Base-by-base conservation (phyloP, 2,113 vertebrate genomes). In the Thunnus maccoyii region DNA sequence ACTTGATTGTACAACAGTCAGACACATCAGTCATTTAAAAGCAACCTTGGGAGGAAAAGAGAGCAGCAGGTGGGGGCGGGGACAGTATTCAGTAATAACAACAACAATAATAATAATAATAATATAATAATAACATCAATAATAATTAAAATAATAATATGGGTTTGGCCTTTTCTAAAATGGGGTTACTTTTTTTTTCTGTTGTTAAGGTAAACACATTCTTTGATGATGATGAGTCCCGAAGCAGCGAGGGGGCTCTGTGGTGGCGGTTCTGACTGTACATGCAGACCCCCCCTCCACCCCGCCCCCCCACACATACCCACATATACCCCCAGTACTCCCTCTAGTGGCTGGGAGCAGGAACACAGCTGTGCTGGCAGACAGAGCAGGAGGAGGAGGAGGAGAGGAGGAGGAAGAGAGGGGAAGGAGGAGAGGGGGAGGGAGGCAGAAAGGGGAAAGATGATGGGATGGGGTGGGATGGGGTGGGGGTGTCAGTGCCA, bases 1-100 rank as follows among this genome's bases (percentile, higher is more conserved):
- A 96, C 90, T 95, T 94, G 96, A 97, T 96, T 96, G 96, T 96
- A 96, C 93, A 94, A 96, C 88, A 95, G 94, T 95, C 95, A 96
- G 94, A 95, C 90, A 96, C 88, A 89, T 89, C 84, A 90, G 92
- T 94, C 94, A 82, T 88, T 89, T 76, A 84, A 88, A 90, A 86
- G 80, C 83, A 86, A 92, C 87, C 72, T 86, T 81, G 76, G 82
- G 71, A 71, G 25, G 47, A 82, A 86, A 47, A 74, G 46, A 72
- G 83, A 86, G 86, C 86, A 82, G 84, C 62, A 72, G 44, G 64
- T 27, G 15, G 66, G 61, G 68, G 66, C 5, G 32, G 51, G 71
- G 69, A 50, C 82, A 89, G 76, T 81, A 87, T 89, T 90, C 64
- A 87, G 83, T 87, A 82, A 89, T 78, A 84, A 78, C 51, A 87